These are phyloP conservation scores for Octodonta nipae DNA, from an alignment of 2,888 invertebrate species.

Conservation along the genomic window DNA sequence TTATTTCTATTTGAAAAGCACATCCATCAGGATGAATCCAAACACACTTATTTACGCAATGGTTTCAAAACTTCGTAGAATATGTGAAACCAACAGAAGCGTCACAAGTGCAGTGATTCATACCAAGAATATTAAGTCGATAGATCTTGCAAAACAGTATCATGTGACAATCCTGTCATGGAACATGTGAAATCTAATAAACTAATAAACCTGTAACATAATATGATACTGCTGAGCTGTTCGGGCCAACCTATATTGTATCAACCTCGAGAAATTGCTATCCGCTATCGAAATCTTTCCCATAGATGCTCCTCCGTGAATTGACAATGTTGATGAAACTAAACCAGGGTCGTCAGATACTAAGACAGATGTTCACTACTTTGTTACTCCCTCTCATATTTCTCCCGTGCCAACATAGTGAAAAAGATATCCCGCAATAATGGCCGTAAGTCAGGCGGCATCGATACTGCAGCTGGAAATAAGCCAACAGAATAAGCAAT, in stretches of 20 bases:
- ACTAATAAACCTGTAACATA: neutral
- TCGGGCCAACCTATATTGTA: neutral
- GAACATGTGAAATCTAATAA: slow-evolving; percentile 1
- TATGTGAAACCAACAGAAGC: slow-evolving; percentile 4
- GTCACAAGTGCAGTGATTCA: slow-evolving; percentile 6
- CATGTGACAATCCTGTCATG: slow-evolving; percentile 6
- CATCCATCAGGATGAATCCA: slow-evolving; percentile 7
- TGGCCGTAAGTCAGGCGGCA: too few species aligned
- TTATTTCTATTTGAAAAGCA: too few species aligned
- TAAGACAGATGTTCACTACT: too few species aligned
- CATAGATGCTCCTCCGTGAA: too few species aligned
- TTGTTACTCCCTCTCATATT: too few species aligned
- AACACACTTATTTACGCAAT: slow-evolving; percentile 4
- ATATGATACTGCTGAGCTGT: slow-evolving; percentile 1
- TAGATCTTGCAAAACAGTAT: slow-evolving; percentile 4
- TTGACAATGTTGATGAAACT: too few species aligned
- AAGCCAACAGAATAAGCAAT: too few species aligned
- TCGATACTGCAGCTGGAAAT: too few species aligned
- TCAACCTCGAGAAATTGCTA: slow-evolving; percentile 4
- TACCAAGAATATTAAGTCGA: slow-evolving; percentile 6
- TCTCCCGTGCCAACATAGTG: too few species aligned
- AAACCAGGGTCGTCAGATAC: too few species aligned
- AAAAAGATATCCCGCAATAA: too few species aligned
- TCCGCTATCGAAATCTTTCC: too few species aligned
- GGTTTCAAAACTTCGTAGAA: slow-evolving; percentile 6